These are phyloP conservation scores for Pangasius larnaudii DNA, from an alignment of 2,797 vertebrate species.

Conservation along the genomic window DNA sequence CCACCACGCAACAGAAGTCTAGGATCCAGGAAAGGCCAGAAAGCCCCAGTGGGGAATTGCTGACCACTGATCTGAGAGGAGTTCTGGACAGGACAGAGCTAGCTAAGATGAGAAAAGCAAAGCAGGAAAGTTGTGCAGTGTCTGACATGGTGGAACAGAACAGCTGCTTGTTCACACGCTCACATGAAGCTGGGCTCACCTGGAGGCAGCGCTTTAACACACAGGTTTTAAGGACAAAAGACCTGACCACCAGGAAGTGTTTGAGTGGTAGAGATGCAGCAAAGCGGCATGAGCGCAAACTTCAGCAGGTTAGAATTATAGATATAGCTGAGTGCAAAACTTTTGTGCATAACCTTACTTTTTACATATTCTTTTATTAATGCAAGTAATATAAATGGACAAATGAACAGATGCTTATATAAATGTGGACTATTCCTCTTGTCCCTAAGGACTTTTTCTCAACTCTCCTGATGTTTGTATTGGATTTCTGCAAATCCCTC, in stretches of 20 bases:
- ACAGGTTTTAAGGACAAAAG: slow-evolving; percentile 57
- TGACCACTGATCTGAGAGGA: background rate
- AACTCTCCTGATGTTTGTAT: background rate
- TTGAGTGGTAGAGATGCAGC: slow-evolving; percentile 58
- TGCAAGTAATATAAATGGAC: background rate
- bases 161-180: slow-evolving; percentile 44
- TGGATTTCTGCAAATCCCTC: background rate
- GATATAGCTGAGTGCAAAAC: background rate
- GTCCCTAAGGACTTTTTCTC: background rate
- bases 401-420: background rate
- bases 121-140: slow-evolving; percentile 33
- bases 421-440: background rate
- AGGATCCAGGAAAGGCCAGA: background rate
- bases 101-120: slow-evolving; percentile 25
- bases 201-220: slow-evolving; percentile 67
- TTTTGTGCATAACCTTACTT: background rate
- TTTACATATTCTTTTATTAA: background rate
- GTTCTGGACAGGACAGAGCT: slow-evolving; percentile 47
- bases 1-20: background rate
- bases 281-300: slow-evolving; percentile 66
- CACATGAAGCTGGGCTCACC: slow-evolving; percentile 59
- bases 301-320: slow-evolving; percentile 67
- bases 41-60: slow-evolving; percentile 27
- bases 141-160: slow-evolving; percentile 31
- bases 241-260: slow-evolving; percentile 55